phyloP scores from a whole-genome alignment of 2,113 vertebrate species.

The Gobio gobio region DNA sequence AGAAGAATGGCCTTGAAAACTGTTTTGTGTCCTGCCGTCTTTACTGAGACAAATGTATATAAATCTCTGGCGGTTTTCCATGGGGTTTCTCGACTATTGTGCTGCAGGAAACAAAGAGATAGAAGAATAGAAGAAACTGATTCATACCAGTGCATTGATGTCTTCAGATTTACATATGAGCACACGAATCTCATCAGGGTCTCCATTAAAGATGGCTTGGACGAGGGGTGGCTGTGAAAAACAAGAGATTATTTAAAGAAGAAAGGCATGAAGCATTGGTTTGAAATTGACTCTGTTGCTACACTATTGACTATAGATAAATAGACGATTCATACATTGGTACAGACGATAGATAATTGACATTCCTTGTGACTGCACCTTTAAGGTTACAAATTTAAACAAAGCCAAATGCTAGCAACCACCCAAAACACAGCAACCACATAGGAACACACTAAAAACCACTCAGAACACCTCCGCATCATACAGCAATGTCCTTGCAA shows the following conservation, averaged over 20 bases:
- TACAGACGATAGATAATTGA: not conserved
- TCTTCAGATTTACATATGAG: conserved; percentile 97
- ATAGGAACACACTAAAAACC: not conserved
- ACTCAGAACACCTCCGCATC: not conserved
- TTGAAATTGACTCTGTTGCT: too few species aligned
- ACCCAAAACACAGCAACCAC: not conserved
- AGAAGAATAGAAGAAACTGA: conserved; percentile 25
- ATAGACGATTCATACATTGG: not conserved
- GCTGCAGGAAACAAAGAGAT: conserved; percentile 26
- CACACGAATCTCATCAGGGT: conserved; percentile 94
- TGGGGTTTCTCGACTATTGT: not conserved
- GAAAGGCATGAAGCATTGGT: not conserved
- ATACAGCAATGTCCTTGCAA: not conserved
- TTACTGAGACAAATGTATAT: conserved; percentile 8
- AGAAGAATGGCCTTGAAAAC: conserved; percentile 20
- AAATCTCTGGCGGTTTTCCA: conserved; percentile 3
- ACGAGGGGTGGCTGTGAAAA: conserved; percentile 89
- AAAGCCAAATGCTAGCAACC: conserved; percentile 2
- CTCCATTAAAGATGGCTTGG: conserved; percentile 95
- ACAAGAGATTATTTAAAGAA: conserved; percentile 39
- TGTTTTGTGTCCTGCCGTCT: conserved; percentile 32
- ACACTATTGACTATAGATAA: too few species aligned
- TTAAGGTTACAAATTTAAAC: not conserved
- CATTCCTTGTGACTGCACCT: not conserved
- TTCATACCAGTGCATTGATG: conserved; percentile 89